Percentiles rank a stretch among this genome's conserved stretches.
Evolutionary conservation across 2,888 invertebrate species (phyloP).

Genomic region (Nemotelus pantherinus): DNA sequence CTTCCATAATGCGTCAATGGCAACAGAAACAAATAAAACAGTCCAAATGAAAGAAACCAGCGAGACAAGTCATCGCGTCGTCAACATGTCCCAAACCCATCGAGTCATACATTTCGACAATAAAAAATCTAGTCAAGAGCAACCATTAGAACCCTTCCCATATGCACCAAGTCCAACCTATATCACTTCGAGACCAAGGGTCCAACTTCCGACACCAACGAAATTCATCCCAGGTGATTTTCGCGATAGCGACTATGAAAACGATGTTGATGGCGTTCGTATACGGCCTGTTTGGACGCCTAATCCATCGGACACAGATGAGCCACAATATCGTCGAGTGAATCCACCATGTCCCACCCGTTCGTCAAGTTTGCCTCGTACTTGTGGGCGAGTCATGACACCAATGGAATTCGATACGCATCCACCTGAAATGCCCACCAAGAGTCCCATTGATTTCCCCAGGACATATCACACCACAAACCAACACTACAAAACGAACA

Average conservation of each 20-base stretch:
- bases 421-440: slow-evolving; percentile 65
- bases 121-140: slow-evolving; percentile 57
- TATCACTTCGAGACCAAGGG: slow-evolving; percentile 59
- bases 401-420: slow-evolving; percentile 72
- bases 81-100: slow-evolving; percentile 76
- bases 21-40: slow-evolving; percentile 75
- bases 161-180: slow-evolving; percentile 65
- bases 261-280: slow-evolving; percentile 71
- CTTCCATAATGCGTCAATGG: slow-evolving; percentile 70
- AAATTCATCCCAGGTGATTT: slow-evolving; percentile 74
- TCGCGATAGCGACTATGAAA: slow-evolving; percentile 76
- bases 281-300: slow-evolving; percentile 75
- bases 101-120: slow-evolving; percentile 75
- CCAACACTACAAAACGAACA: slow-evolving; percentile 56
- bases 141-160: slow-evolving; percentile 65
- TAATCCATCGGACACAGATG: slow-evolving; percentile 68
- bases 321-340: slow-evolving; percentile 71
- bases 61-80: slow-evolving; percentile 71
- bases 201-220: slow-evolving; percentile 69
- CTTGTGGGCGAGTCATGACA: slow-evolving; percentile 67
- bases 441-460: slow-evolving; percentile 58
- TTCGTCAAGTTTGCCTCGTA: slow-evolving; percentile 67
- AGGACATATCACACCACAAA: slow-evolving; percentile 26
- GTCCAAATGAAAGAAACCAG: slow-evolving; percentile 77
- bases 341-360: slow-evolving; percentile 67